Conservation (phyloP, 92 coral and sea anemone genomes). For the Heliopora coerulea region DNA sequence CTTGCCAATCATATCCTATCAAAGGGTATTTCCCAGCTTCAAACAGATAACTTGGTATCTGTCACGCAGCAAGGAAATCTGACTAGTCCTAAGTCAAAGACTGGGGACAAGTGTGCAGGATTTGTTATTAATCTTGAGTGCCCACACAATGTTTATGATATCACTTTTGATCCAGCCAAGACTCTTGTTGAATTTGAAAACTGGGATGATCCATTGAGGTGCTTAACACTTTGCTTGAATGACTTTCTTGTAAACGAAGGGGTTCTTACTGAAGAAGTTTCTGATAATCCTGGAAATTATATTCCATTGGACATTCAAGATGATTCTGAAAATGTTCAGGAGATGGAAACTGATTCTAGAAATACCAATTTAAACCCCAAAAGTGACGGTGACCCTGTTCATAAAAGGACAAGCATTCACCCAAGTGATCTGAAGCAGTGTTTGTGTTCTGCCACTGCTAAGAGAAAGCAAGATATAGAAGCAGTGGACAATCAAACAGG, state of each 20-base stretch:
- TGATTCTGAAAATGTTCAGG: neutral
- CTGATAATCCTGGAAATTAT: conserved; percentile 23
- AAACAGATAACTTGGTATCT: neutral
- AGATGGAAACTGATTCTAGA: conserved; percentile 31
- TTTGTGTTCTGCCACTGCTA: conserved; percentile 77
- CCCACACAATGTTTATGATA: conserved; percentile 73
- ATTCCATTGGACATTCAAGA: conserved; percentile 22
- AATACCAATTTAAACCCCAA: conserved; percentile 22
- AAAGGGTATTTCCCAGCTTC: conserved; percentile 43
- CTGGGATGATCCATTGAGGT: conserved; percentile 74
- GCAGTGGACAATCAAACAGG: neutral
- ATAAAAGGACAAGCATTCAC: conserved; percentile 51
- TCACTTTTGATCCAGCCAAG: conserved; percentile 87
- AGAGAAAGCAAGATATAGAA: conserved; percentile 34
- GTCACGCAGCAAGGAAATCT: neutral
- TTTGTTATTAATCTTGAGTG: conserved; percentile 73
- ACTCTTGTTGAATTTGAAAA: conserved; percentile 92
- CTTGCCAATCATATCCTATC: conserved; percentile 61
- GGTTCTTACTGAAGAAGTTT: conserved; percentile 22
- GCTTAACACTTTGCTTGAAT: conserved; percentile 64
- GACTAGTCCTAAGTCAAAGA: conserved; percentile 39
- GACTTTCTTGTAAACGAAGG: conserved; percentile 58
- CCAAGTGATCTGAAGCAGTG: conserved; percentile 67
- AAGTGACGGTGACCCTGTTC: conserved; percentile 12
- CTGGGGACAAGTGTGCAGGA: conserved; percentile 67